Percentiles rank a stretch among this genome's conserved stretches.
Evolutionary conservation across 2,113 vertebrate species (phyloP).

Genomic region (Larimichthys polyactis): DNA sequence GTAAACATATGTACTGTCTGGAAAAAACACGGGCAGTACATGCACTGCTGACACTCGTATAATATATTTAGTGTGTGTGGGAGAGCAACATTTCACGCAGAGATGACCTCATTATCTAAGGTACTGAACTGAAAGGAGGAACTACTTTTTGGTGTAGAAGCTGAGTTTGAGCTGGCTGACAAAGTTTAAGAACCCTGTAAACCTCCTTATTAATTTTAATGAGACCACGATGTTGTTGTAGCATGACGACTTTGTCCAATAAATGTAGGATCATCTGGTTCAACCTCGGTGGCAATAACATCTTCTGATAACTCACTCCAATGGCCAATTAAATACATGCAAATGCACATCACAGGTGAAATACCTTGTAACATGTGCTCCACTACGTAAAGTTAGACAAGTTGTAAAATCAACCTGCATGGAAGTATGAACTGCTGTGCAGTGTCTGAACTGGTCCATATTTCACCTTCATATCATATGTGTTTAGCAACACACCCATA

Average conservation of each 20-base stretch:
- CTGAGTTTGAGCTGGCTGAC: background rate
- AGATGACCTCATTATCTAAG: background rate
- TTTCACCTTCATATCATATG: background rate
- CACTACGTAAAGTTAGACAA: no score
- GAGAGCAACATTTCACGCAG: background rate
- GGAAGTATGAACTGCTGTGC: background rate
- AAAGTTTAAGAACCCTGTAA: background rate
- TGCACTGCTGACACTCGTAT: slow-evolving; percentile 17
- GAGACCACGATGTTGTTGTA: background rate
- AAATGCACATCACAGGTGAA: no score
- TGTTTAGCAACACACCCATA: background rate
- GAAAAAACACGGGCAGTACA: slow-evolving; percentile 17
- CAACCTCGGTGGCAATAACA: background rate
- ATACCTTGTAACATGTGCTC: no score
- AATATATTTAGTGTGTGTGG: slow-evolving; percentile 8
- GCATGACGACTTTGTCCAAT: background rate
- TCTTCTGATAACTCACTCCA: background rate
- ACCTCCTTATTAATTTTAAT: background rate
- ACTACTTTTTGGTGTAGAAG: background rate
- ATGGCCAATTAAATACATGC: no score
- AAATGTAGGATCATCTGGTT: background rate
- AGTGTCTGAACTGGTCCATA: background rate
- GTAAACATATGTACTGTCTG: slow-evolving; percentile 42
- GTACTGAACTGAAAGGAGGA: background rate
- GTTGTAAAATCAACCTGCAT: background rate